These are phyloP conservation scores for Bilobella aurantiaca DNA, from an alignment of 1,140 invertebrate genomes.

Conservation along the genomic window DNA sequence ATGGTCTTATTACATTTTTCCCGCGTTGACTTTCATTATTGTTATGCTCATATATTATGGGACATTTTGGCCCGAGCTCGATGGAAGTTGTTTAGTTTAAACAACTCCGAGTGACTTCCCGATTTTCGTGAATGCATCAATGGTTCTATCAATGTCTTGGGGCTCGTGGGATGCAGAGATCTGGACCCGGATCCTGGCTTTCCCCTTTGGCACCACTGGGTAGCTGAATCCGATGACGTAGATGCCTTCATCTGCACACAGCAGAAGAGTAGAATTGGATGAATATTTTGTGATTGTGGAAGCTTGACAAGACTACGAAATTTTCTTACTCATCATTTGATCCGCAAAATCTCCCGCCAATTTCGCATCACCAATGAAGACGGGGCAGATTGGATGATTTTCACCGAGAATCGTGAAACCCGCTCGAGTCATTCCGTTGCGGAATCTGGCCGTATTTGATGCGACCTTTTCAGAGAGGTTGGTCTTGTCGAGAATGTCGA, in stretches of 20 bases:
- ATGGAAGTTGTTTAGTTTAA: no score
- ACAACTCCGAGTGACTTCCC: conserved; percentile 58
- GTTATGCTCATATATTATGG: no score
- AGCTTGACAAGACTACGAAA: no score
- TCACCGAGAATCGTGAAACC: conserved; percentile 69
- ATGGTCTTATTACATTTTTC: no score
- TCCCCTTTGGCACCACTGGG: conserved; percentile 71
- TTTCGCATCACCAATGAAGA: conserved; percentile 78
- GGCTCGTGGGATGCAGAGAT: conserved; percentile 72
- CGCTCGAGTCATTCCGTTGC: conserved; percentile 55
- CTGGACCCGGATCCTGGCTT: conserved; percentile 76
- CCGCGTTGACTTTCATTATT: no score
- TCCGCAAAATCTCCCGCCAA: conserved; percentile 69
- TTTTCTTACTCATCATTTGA: conserved; percentile 64
- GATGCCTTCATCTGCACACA: conserved; percentile 63
- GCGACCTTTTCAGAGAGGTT: conserved; percentile 56
- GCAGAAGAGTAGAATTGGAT: no score
- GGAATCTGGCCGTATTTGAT: conserved; percentile 58
- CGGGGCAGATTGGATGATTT: conserved; percentile 80
- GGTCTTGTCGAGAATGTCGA: conserved; percentile 61
- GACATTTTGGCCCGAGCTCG: no score
- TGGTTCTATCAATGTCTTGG: conserved; percentile 62
- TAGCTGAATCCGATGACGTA: conserved; percentile 92
- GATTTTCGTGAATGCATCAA: conserved; percentile 67
- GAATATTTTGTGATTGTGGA: no score